phyloP scores from a whole-genome alignment of 2,797 vertebrate species.

The Anableps anableps region DNA sequence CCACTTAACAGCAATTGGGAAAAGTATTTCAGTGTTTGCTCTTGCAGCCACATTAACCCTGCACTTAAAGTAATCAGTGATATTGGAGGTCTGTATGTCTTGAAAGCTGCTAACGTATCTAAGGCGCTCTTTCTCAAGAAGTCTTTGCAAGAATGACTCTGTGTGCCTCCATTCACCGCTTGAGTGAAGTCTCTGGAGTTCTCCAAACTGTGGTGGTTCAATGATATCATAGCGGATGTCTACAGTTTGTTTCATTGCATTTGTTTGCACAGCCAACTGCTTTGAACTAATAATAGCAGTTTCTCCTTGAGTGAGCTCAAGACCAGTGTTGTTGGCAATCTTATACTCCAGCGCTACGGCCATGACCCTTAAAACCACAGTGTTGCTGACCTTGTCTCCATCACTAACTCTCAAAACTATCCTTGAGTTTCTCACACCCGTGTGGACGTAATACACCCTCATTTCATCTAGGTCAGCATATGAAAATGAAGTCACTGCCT shows the following conservation, averaged over 20 bases:
- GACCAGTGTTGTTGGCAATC: constrained; percentile 84
- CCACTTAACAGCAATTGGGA: constrained; percentile 87
- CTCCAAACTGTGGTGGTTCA: constrained; percentile 83
- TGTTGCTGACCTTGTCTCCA: constrained; percentile 91
- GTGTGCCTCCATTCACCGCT: constrained; percentile 85
- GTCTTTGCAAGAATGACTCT: constrained; percentile 84
- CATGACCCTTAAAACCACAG: constrained; percentile 87
- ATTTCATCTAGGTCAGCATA: constrained; percentile 82
- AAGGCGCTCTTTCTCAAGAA: constrained; percentile 82
- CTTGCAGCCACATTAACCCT: constrained; percentile 84
- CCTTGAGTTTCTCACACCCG: constrained; percentile 85
- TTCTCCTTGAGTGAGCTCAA: constrained; percentile 83
- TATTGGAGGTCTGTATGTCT: constrained; percentile 81
- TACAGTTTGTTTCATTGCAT: constrained; percentile 80
- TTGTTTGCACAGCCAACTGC: constrained; percentile 86
- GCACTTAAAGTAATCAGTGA: constrained; percentile 87
- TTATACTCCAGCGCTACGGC: constrained; percentile 85
- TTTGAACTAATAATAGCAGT: constrained; percentile 76
- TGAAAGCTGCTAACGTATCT: constrained; percentile 85
- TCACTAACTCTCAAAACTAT: constrained; percentile 91
- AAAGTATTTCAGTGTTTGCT: constrained; percentile 81
- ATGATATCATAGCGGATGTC: constrained; percentile 84
- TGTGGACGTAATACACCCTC: constrained; percentile 86
- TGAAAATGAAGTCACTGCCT: constrained; percentile 82
- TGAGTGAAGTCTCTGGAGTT: constrained; percentile 85